Evolutionary conservation across 1,140 invertebrate species (phyloP), one percentile per base, ranked within the genome.

Genomic region (Pantala flavescens): DNA sequence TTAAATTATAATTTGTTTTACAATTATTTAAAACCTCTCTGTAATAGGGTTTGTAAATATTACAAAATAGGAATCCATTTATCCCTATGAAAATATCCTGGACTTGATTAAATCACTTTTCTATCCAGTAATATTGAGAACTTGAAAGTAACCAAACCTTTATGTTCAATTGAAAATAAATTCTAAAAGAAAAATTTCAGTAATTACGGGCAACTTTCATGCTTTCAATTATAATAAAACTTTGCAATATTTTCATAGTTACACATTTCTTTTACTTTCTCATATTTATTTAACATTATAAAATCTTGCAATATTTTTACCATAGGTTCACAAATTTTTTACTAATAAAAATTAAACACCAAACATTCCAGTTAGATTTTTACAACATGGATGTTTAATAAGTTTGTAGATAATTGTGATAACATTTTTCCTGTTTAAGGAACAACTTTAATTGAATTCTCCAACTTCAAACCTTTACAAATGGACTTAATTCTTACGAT

Each of bases 1-100:
- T 63, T 63, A 63, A 63, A 63, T 63, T 63, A 63, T 12, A 63
- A 19, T 63, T 63, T 63, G 49, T 63, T 63, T 63, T 63, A 63
- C n/a, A 63, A 63, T 63, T 5, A 3, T 21, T 63, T 63, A 19
- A 63, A 63, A 16, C 49, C 14, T 36, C 28, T 21, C 14, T 21
- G n/a, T 21, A 63, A 7, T 63, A 19, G 49, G 49, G n/a, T 63
- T 63, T 63, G 49, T 63, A 63, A 63, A 63, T 63, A 21, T 63
- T 63, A 63, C 49, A 63, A 63, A 63, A 63, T 63, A 63, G 14
- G 49, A 63, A 63, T 63, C 49, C 49, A 63, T 21, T 63, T 21
- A 16, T 63, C 49, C 49, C 12, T 63, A 63, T 16, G 43, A 49
- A 49, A 49, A 49, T 49, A 49, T 49, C 16, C 43, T 49, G 43